Evolutionary conservation across 2,797 vertebrate genomes (phyloP).

Genomic region (Cyprinodon diabolis): DNA sequence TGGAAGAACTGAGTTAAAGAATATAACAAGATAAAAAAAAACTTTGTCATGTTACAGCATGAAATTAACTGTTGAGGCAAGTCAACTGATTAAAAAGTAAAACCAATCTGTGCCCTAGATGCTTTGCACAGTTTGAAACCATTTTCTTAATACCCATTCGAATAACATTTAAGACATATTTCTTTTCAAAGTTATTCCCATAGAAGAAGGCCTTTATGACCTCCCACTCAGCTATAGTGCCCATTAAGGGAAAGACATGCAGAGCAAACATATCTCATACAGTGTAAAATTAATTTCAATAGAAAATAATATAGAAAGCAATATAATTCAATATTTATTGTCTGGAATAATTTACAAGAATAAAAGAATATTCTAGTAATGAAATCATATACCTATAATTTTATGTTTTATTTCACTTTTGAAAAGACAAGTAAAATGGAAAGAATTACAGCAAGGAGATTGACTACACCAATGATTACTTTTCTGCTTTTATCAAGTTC

Average conservation of each 20-base stretch:
- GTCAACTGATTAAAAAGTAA: not conserved
- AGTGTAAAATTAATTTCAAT: not conserved
- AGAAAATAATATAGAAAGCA: not conserved
- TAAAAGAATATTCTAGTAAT: not conserved
- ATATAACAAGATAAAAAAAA: not conserved
- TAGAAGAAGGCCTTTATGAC: no score
- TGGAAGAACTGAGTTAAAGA: not conserved
- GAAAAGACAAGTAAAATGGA: not conserved
- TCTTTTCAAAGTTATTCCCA: not conserved
- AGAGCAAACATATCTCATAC: not conserved
- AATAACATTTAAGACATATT: not conserved
- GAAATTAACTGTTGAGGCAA: not conserved
- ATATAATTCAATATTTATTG: not conserved
- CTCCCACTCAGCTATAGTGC: not conserved
- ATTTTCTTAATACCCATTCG: not conserved
- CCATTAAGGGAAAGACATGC: not conserved
- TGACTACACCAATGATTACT: not conserved
- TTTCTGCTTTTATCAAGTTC: not conserved
- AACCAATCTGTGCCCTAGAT: not conserved
- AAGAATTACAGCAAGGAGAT: not conserved
- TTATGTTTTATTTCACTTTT: not conserved
- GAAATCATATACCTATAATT: not conserved
- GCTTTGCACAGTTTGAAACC: not conserved
- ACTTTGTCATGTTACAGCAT: no score
- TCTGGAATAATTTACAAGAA: not conserved